Evolutionary conservation across 1,140 invertebrate species (phyloP).

Genomic region (Apocrypta bakeri): DNA sequence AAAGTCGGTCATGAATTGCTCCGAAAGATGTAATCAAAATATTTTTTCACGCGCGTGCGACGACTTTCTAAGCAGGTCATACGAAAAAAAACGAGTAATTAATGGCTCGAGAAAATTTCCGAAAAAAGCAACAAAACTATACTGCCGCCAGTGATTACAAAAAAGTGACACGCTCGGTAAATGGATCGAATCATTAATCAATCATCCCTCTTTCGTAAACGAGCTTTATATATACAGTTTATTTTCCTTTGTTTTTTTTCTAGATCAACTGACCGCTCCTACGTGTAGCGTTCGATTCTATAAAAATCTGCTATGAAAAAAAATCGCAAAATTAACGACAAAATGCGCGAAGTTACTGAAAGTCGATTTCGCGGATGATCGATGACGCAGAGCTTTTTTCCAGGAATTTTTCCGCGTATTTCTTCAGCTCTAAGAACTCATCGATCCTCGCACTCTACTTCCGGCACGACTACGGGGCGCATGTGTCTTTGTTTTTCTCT

Average conservation of each 20-base stretch:
- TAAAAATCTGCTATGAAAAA: slow-evolving; percentile 1
- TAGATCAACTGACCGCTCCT: neutral
- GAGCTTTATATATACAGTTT: neutral
- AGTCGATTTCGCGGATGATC: slow-evolving; percentile 31
- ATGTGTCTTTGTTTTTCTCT: slow-evolving; percentile 35
- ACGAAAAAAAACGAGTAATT: slow-evolving; percentile 21
- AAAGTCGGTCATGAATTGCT: too few species aligned
- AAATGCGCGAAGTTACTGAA: neutral
- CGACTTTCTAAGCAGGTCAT: slow-evolving; percentile 1
- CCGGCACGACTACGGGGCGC: slow-evolving; percentile 34
- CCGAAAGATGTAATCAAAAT: too few species aligned
- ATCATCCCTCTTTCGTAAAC: neutral
- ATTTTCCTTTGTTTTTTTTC: neutral
- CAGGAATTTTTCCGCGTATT: neutral
- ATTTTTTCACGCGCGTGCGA: neutral
- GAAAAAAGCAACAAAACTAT: slow-evolving; percentile 41
- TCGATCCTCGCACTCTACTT: slow-evolving; percentile 51
- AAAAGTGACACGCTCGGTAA: neutral
- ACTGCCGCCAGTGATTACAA: slow-evolving; percentile 9
- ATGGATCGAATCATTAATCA: slow-evolving; percentile 46
- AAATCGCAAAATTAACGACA: slow-evolving; percentile 11
- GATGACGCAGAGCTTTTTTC: slow-evolving; percentile 10
- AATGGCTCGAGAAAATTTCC: slow-evolving; percentile 7
- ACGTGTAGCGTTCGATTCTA: neutral
- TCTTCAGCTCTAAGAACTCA: slow-evolving; percentile 40